These are phyloP conservation scores for Acanthochromis polyacanthus DNA, from an alignment of 2,113 vertebrate genomes.

Conservation along the genomic window DNA sequence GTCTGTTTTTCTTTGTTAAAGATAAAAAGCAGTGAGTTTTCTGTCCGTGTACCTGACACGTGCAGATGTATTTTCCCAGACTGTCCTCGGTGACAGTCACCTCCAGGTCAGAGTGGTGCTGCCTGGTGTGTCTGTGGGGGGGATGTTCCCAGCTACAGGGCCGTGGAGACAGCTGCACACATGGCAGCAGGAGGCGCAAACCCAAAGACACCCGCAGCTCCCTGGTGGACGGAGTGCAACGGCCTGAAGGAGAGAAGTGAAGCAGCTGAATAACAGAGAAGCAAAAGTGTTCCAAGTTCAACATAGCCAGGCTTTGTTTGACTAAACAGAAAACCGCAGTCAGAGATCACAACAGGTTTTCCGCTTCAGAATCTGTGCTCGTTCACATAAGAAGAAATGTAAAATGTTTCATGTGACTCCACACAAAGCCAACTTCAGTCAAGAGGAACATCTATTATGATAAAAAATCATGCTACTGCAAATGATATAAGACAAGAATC, in stretches of 20 bases:
- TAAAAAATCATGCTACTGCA: too few species aligned
- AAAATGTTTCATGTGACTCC: too few species aligned
- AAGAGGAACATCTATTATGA: too few species aligned
- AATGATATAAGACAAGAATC: too few species aligned
- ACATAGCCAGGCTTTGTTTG: too few species aligned
- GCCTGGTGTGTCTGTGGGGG: conserved; percentile 76
- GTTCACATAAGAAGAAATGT: too few species aligned
- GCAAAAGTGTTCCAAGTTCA: too few species aligned
- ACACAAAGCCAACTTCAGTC: too few species aligned
- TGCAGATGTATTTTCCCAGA: conserved; percentile 86
- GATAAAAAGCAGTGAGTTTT: not conserved
- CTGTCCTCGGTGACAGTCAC: conserved; percentile 82
- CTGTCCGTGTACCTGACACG: conserved; percentile 80
- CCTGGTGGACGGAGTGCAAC: conserved; percentile 53
- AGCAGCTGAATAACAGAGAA: not conserved
- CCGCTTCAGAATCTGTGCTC: too few species aligned
- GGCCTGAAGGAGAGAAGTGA: conserved; percentile 46
- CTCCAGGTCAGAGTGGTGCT: conserved; percentile 84
- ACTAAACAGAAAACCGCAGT: too few species aligned
- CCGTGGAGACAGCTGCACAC: conserved; percentile 85
- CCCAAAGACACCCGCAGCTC: conserved; percentile 71
- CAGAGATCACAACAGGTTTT: too few species aligned
- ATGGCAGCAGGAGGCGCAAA: conserved; percentile 79
- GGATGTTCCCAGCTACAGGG: conserved; percentile 87
- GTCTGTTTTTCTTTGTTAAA: not conserved